These are phyloP conservation scores for Nyctereutes procyonoides DNA, from an alignment of 2,113 vertebrate genomes.

Conservation along the genomic window DNA sequence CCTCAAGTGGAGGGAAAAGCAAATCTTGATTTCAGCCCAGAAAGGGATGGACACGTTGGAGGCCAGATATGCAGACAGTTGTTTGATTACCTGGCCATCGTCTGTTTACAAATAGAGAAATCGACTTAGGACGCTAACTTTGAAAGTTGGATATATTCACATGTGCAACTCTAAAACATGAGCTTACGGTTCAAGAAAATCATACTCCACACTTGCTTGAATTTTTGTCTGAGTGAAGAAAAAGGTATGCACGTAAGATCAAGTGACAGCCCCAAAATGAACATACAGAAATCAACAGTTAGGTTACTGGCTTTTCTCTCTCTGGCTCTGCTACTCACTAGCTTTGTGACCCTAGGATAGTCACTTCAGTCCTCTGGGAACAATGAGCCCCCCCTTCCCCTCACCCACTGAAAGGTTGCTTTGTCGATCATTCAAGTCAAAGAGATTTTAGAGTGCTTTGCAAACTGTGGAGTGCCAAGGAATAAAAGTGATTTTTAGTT, in stretches of 20 bases:
- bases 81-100: accelerated
- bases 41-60: background rate
- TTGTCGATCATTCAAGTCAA: background rate
- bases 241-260: accelerated
- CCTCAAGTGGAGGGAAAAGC: background rate
- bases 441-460: background rate
- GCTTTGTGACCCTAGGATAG: background rate
- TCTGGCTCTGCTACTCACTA: background rate
- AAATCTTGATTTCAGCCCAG: background rate
- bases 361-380: background rate
- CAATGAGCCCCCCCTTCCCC: background rate
- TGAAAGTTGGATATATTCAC: background rate
- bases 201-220: accelerated
- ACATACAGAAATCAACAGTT: accelerated
- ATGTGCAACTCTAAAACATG: background rate
- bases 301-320: background rate
- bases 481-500: background rate
- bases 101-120: background rate
- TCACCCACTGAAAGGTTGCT: background rate
- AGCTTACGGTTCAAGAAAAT: background rate
- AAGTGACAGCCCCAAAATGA: background rate
- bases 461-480: background rate
- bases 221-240: background rate
- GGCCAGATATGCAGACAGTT: background rate
- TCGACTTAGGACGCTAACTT: background rate